phyloP scores from a whole-genome alignment of 2,113 vertebrate species.

The Eonycteris spelaea region DNA sequence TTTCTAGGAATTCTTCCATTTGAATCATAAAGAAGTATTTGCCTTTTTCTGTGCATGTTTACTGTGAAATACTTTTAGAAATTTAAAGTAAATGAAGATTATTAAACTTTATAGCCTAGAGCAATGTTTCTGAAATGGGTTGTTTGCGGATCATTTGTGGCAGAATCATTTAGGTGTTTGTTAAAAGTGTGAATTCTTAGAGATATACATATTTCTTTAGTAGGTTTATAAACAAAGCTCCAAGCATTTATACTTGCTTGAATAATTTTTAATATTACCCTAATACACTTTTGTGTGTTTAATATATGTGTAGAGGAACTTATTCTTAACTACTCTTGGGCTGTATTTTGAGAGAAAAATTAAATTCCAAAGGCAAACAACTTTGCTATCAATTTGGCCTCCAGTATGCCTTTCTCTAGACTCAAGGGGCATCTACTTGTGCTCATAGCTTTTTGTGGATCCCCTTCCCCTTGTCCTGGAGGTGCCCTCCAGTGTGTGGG shows the following conservation, averaged over 20 bases:
- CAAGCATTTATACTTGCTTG: background rate
- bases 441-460: background rate
- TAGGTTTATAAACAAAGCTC: background rate
- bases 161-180: background rate
- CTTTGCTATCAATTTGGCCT: background rate
- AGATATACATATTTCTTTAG: background rate
- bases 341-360: background rate
- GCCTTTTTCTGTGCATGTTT: background rate
- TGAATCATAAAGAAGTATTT: background rate
- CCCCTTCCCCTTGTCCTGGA: rapidly evolving
- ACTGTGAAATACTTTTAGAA: background rate
- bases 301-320: background rate
- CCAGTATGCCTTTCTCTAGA: rapidly evolving
- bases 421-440: background rate
- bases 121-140: background rate
- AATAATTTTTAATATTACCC: background rate
- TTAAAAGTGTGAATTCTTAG: background rate
- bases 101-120: background rate
- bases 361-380: background rate
- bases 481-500: too few relatives aligned
- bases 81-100: background rate
- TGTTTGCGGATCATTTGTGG: background rate
- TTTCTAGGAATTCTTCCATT: background rate
- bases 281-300: background rate
- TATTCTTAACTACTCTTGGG: background rate